These are phyloP conservation scores for Trogon surrucura DNA, from an alignment of 2,113 vertebrate genomes.

Conservation along the genomic window DNA sequence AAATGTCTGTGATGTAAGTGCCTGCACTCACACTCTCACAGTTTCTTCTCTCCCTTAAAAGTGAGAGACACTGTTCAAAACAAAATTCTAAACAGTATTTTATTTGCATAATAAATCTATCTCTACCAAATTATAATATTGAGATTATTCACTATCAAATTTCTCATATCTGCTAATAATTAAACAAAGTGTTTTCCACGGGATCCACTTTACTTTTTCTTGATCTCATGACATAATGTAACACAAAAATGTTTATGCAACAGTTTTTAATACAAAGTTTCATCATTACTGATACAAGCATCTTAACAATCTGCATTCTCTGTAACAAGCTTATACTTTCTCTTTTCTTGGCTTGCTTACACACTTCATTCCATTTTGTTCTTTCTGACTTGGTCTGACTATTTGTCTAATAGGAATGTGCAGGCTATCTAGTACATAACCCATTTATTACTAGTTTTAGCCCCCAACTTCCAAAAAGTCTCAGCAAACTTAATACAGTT, in stretches of 20 bases:
- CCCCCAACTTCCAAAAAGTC: neutral
- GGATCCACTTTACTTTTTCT: neutral
- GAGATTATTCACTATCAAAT: neutral
- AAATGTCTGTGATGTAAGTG: neutral
- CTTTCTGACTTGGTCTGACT: neutral
- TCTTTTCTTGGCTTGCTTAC: neutral
- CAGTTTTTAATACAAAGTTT: neutral
- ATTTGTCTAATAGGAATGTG: constrained; percentile 8
- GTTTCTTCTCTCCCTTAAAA: neutral
- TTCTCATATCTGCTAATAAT: neutral
- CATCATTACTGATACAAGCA: neutral
- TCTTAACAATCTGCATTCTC: neutral
- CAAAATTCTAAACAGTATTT: neutral
- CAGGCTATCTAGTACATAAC: neutral
- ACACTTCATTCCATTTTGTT: neutral
- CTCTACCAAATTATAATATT: neutral
- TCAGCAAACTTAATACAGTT: neutral
- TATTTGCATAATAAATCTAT: neutral
- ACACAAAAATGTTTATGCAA: neutral
- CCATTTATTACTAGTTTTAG: neutral
- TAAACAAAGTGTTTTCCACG: neutral
- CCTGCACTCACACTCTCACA: neutral
- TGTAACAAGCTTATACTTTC: neutral
- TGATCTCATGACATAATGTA: neutral
- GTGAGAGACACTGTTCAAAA: neutral